Conservation (phyloP, 2,797 vertebrate genomes). For the Orientallactaga sibirica region DNA sequence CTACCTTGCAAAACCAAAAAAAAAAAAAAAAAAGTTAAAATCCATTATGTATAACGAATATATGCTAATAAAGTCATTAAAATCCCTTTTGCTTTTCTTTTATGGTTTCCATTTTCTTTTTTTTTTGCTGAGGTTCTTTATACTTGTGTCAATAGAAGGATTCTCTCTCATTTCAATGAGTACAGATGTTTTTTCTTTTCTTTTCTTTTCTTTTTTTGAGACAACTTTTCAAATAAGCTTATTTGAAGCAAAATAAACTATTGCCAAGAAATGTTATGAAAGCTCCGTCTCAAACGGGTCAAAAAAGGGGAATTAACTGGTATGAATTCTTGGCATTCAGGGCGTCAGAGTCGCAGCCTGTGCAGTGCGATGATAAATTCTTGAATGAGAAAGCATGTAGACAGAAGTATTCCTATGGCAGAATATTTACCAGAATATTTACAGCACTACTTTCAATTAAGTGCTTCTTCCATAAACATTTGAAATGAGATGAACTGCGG, state of each 20-base stretch:
- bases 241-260: constrained; percentile 88
- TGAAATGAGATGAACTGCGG: constrained; percentile 99
- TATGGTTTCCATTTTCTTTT: not conserved
- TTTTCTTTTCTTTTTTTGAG: constrained; percentile 63
- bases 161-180: constrained; percentile 28
- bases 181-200: not conserved
- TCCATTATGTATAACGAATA: too few relatives aligned
- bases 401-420: too few relatives aligned
- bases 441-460: constrained; percentile 98
- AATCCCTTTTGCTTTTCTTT: not conserved
- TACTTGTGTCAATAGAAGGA: constrained; percentile 26
- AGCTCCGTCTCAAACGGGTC: constrained; percentile 88
- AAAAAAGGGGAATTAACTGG: constrained; percentile 88
- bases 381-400: too few relatives aligned
- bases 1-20: too few relatives aligned
- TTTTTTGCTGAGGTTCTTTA: not conserved
- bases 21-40: too few relatives aligned
- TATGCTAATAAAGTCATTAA: not conserved
- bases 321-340: constrained; percentile 89
- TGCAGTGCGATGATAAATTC: too few relatives aligned
- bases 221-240: constrained; percentile 87
- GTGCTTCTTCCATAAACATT: constrained; percentile 98
- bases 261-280: constrained; percentile 87
- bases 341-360: too few relatives aligned
- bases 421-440: constrained; percentile 90